Evolutionary conservation across 2,797 vertebrate species (phyloP).

Genomic region (Muraenolepis orangiensis): DNA sequence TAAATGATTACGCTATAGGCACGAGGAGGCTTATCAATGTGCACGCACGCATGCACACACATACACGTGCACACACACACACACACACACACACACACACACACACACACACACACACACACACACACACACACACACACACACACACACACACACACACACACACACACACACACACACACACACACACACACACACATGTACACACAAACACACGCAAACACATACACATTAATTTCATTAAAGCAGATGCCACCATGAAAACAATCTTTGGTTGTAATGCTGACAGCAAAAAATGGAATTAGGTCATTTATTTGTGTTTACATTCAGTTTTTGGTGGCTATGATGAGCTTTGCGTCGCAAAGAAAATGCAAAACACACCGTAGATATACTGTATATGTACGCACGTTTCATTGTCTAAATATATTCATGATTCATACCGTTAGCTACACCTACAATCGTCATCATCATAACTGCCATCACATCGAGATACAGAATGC

Average conservation of each 20-base stretch:
- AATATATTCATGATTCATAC: too few species aligned
- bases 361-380: too few species aligned
- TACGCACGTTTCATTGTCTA: too few species aligned
- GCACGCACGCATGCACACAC: neutral
- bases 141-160: constrained; percentile 3
- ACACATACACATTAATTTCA: too few species aligned
- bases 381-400: too few species aligned
- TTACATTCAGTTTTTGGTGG: too few species aligned
- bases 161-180: constrained; percentile 12
- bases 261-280: neutral
- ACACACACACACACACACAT: neutral
- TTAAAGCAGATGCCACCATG: neutral
- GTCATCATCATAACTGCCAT: neutral
- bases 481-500: constrained; percentile 25
- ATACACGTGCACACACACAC: constrained; percentile 6
- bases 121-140: too few species aligned
- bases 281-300: too few species aligned
- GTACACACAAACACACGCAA: too few species aligned
- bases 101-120: neutral
- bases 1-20: constrained; percentile 58
- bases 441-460: neutral
- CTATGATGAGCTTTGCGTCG: too few species aligned
- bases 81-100: constrained; percentile 10
- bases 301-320: neutral
- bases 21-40: constrained; percentile 38